These are phyloP conservation scores for Tetheella fluctuosa DNA, from an alignment of 2,888 invertebrate species.

Conservation along the genomic window DNA sequence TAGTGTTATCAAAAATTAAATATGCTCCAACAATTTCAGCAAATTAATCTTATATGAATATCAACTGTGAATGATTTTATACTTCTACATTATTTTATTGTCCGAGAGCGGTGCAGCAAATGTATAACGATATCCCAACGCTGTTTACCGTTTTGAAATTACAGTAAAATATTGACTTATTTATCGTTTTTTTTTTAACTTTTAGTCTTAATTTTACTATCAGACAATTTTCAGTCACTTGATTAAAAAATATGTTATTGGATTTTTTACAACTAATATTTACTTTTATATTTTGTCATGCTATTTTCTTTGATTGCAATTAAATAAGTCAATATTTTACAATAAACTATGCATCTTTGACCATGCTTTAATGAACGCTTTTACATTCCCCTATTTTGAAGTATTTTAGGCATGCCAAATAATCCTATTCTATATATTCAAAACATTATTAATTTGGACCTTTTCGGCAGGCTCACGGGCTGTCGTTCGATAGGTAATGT, in stretches of 20 bases:
- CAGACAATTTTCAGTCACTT: too few species aligned
- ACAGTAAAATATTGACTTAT: constrained; percentile 11
- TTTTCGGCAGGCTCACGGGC: constrained; percentile 63
- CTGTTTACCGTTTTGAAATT: neutral
- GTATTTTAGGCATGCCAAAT: constrained; percentile 55
- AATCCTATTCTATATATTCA: constrained; percentile 28
- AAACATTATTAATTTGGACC: constrained; percentile 22
- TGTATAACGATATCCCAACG: neutral
- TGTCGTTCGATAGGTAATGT: constrained; percentile 68
- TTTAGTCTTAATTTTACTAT: neutral
- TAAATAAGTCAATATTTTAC: constrained; percentile 8
- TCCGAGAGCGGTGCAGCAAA: neutral
- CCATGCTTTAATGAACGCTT: constrained; percentile 54
- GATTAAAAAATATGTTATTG: neutral
- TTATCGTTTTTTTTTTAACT: neutral
- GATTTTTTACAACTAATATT: neutral
- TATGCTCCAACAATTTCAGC: neutral
- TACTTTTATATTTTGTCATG: neutral
- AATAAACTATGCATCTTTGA: constrained; percentile 35
- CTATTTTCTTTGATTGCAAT: neutral
- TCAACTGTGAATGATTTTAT: neutral
- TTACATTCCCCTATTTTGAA: constrained; percentile 24
- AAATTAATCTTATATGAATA: neutral
- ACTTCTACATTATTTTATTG: neutral
- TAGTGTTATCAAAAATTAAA: neutral